phyloP scores from a whole-genome alignment of 35 echinoderm and acorn worm genomes.

The Holothuria glaberrima region DNA sequence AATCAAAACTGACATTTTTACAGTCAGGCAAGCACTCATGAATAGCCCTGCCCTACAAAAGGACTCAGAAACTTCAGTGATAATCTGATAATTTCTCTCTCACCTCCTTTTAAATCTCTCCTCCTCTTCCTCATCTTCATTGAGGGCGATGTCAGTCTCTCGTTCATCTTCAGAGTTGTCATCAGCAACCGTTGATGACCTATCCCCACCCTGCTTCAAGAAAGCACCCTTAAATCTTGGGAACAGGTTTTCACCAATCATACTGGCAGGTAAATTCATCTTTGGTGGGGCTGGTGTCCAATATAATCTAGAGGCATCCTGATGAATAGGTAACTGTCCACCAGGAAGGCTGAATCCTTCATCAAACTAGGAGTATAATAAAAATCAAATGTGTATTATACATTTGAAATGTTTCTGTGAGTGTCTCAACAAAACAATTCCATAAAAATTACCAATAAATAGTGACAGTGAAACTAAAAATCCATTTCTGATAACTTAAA shows the following conservation, averaged over 20 bases:
- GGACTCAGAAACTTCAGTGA: too few species aligned
- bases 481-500: too few species aligned
- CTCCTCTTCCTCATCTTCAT: conserved; percentile 74
- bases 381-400: background rate
- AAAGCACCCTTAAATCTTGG: conserved; percentile 78
- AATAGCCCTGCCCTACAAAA: too few species aligned
- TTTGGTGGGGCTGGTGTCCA: conserved; percentile 98
- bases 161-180: conserved; percentile 55
- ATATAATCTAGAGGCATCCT: conserved; percentile 88
- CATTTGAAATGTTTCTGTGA: background rate
- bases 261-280: conserved; percentile 87
- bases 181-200: conserved; percentile 50
- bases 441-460: too few species aligned
- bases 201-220: conserved; percentile 60
- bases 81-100: background rate
- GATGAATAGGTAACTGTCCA: conserved; percentile 64
- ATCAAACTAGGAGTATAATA: conserved; percentile 76
- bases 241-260: conserved; percentile 76
- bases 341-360: conserved; percentile 75
- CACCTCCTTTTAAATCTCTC: conserved; percentile 66
- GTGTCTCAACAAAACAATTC: background rate
- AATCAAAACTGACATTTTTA: too few species aligned
- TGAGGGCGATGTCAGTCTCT: conserved; percentile 51
- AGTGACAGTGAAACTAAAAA: too few species aligned
- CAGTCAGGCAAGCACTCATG: too few species aligned